Evolutionary conservation across 2,888 invertebrate species (phyloP), one percentile per base, ranked within the genome.

Genomic region (Calameuta idolon): DNA sequence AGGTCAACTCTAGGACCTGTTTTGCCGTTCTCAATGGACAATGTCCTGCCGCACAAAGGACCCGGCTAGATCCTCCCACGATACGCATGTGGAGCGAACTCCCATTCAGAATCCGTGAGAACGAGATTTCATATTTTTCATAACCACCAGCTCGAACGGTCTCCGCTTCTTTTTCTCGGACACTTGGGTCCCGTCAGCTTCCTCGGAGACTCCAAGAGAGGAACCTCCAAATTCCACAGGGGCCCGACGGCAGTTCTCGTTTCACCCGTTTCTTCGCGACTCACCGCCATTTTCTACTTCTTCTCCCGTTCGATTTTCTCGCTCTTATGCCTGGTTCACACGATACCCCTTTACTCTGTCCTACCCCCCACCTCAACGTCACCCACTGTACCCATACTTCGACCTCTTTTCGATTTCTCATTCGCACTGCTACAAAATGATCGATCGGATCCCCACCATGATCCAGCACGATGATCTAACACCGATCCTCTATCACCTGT

Each of bases 41-140:
- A 88, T 90, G 91, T 90, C 90, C 90, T 89, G 89, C 89, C 83
- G 78, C 81, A 91, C 91, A 92, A 92, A 91, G 90, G 91, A 89
- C 83, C 86, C 85, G 86, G 86, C 88, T 87, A 86, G 91, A 92
- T 92, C 92, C 92, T 92, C 92, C 93, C 93, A 92, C 92, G 92
- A 92, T 92, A 92, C 88, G 91, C 89, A 92, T 92, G 91, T 90
- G 89, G 89, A 90, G 87, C 87, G 88, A 86, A 86, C 84, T 84
- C 84, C 90, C 90, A 91, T 91, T 91, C 88, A 91, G 85, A 84
- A 84, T 86, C 89, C 91, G 91, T 91, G 91, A 91, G 91, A 91
- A 91, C 91, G 88, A 90, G 90, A 90, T 90, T 90, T 91, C 91
- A 91, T 91, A 91, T 91, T 91, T 91, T 91, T 91, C 91, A 91